Base-by-base conservation (phyloP, 2,113 vertebrate species). In the Clarias gariepinus region DNA sequence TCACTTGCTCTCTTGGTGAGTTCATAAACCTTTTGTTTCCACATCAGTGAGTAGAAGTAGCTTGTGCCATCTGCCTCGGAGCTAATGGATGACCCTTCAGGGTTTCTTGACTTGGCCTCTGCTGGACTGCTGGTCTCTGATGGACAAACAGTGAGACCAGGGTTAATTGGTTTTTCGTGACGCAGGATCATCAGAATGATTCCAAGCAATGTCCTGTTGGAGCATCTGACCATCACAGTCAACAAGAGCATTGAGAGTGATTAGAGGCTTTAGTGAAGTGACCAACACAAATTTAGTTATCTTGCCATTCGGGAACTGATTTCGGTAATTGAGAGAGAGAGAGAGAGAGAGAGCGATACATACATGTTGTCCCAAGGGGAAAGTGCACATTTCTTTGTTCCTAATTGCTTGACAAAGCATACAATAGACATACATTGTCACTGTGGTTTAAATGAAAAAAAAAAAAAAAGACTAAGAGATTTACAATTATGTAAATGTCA, bases 11-110 rank as follows among this genome's bases (percentile, higher is more conserved):
- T 71, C 84, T 88, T 83, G 55, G 64, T 77, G 81, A 41, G 85
- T 86, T 82, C 80, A 86, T 87, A 86, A 85, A 90, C 76, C 82
- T 57, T 86, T 86, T 78, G 78, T 90, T 86, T 88, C 77, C 81
- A 86, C 87, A 77, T 86, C 85, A 82, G 33, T 90, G 89, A 84
- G 41, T 88, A 82, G 69, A 78, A 84, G 77, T 57, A 85, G 82
- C 85, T 79, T 52, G 18, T 88, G 78, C 87, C 87, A 90, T 86
- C 89, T 85, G 87, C 85, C 85, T 81, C 86, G 63, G 83, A 84
- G 47, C 87, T 88, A 87, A 88, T 82, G 77, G 80, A 88, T 73
- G 66, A 86, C 78, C 81, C 61, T 76, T 83, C 60, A 83, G 68
- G 80, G 82, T 66, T 81, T 88, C 85, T 73, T 53, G 84, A 28